Conservation (phyloP, 92 coral and sea anemone genomes). For the Epizoanthus fatuus region DNA sequence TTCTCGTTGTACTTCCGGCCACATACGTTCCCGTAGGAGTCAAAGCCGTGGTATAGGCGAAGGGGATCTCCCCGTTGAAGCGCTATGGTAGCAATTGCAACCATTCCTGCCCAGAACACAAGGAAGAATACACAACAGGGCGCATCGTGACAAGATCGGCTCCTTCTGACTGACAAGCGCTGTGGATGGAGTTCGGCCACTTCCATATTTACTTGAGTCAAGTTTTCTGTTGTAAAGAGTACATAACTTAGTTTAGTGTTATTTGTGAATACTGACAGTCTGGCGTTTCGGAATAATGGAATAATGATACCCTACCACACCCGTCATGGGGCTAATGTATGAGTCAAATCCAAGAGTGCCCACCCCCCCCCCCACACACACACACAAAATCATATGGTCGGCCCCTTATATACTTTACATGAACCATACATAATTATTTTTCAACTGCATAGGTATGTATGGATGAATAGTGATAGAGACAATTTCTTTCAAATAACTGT, state of each 20-base stretch:
- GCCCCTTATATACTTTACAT: no score
- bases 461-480: no score
- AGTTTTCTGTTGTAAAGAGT: constrained; percentile 19
- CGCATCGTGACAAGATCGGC: constrained; percentile 45
- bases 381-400: no score
- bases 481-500: not conserved
- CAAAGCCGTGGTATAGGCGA: constrained; percentile 48
- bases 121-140: constrained; percentile 47
- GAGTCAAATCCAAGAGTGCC: no score
- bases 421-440: no score
- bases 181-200: constrained; percentile 7
- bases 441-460: no score
- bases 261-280: no score
- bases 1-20: constrained; percentile 46
- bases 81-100: constrained; percentile 40
- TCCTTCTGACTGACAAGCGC: constrained; percentile 20
- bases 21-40: constrained; percentile 54
- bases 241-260: no score
- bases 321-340: no score
- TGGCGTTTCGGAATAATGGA: no score
- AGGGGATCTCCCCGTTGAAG: constrained; percentile 54
- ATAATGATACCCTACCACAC: no score
- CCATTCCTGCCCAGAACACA: constrained; percentile 57
- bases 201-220: constrained; percentile 13
- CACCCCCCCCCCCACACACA: no score